phyloP scores from a whole-genome alignment of 2,888 invertebrate species.

The Epistrophella euchroma region DNA sequence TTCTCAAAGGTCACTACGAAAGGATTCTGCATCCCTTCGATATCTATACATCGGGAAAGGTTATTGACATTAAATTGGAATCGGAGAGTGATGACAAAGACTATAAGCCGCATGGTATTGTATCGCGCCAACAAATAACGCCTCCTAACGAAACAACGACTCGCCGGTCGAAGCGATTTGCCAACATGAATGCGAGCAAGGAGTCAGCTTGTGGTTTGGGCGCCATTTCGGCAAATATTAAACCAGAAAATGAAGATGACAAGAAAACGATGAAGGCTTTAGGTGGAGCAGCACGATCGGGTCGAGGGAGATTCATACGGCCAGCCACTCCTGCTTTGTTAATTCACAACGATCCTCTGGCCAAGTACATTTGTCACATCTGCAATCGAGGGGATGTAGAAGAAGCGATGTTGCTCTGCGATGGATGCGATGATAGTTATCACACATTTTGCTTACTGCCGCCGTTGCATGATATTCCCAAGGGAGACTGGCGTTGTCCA shows the following conservation, averaged over 20 bases:
- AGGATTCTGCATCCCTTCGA: constrained; percentile 96
- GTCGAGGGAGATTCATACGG: constrained; percentile 42
- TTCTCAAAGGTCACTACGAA: constrained; percentile 96
- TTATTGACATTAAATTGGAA: constrained; percentile 83
- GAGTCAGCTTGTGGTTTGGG: constrained; percentile 82
- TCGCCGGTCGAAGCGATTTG: constrained; percentile 86
- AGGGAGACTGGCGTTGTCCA: constrained; percentile 98
- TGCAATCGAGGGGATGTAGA: constrained; percentile 97
- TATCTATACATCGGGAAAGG: constrained; percentile 93
- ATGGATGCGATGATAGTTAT: constrained; percentile 98
- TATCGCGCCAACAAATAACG: constrained; percentile 88
- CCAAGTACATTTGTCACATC: constrained; percentile 96
- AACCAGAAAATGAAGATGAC: constrained; percentile 41
- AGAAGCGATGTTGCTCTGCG: constrained; percentile 97
- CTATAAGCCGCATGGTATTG: constrained; percentile 90
- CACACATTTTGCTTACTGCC: constrained; percentile 99
- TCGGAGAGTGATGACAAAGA: constrained; percentile 86
- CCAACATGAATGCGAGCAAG: constrained; percentile 83
- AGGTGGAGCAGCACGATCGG: constrained; percentile 1
- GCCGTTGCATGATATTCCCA: constrained; percentile 95
- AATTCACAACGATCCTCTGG: constrained; percentile 86
- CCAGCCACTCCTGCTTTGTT: constrained; percentile 76
- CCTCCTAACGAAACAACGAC: constrained; percentile 88
- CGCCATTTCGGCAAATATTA: constrained; percentile 78
- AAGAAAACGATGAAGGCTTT: constrained; percentile 31